phyloP scores from a whole-genome alignment of 2,797 vertebrate genomes.

The Gadopsis marmoratus region DNA sequence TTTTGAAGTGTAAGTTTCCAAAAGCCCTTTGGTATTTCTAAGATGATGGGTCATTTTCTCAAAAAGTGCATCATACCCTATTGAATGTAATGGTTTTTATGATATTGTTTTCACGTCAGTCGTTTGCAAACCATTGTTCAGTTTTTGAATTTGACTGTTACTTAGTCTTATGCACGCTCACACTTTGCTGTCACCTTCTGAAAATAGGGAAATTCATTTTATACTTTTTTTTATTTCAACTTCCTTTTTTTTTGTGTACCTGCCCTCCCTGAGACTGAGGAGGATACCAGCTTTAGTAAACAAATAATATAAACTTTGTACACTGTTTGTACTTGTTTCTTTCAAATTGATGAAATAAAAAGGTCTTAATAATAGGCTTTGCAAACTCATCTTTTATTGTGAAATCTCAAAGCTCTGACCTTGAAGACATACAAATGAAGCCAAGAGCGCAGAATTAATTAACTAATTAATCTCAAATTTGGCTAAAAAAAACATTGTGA shows the following conservation, averaged over 20 bases:
- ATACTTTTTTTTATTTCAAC: constrained; percentile 76
- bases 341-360: constrained; percentile 87
- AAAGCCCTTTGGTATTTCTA: constrained; percentile 63
- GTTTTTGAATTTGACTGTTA: constrained; percentile 79
- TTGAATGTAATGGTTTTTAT: constrained; percentile 87
- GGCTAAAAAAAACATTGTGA: background rate
- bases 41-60: constrained; percentile 77
- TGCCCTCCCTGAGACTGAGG: constrained; percentile 80
- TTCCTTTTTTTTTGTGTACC: constrained; percentile 76
- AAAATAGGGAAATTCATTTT: constrained; percentile 83
- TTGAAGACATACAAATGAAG: background rate
- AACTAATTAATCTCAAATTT: background rate
- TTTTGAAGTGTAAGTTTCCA: constrained; percentile 63
- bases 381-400: constrained; percentile 19
- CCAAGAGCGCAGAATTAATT: background rate
- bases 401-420: constrained; percentile 1
- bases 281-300: constrained; percentile 88
- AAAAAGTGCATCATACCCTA: constrained; percentile 78
- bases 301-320: constrained; percentile 87
- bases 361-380: constrained; percentile 78
- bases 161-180: constrained; percentile 81
- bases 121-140: constrained; percentile 70
- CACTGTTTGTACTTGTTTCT: constrained; percentile 86
- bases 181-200: constrained; percentile 79
- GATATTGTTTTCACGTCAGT: constrained; percentile 76